Evolutionary conservation across 2,888 invertebrate species (phyloP).

Genomic region (Hypercompe scribonia): DNA sequence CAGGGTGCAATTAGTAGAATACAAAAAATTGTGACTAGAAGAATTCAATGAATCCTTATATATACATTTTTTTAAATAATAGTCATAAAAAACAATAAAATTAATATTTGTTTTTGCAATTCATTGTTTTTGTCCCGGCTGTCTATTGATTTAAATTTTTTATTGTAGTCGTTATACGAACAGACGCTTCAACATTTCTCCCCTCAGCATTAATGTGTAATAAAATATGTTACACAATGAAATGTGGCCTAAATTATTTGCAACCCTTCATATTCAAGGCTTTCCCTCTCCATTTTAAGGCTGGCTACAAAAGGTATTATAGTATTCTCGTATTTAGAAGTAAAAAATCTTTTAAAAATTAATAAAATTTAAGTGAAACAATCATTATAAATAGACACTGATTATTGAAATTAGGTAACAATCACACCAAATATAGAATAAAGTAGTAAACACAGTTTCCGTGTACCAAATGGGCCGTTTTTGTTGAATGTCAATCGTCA

Average conservation of each 20-base stretch:
- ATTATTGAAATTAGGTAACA: constrained; percentile 28
- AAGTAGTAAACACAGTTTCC: constrained; percentile 69
- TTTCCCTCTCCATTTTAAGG: background rate
- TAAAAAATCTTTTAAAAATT: background rate
- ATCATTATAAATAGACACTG: constrained; percentile 8
- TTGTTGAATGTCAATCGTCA: constrained; percentile 85
- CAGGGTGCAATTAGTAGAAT: no score
- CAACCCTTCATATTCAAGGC: no score
- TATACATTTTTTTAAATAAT: no score
- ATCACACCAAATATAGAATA: constrained; percentile 45
- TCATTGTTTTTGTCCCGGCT: background rate
- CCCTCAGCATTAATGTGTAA: background rate
- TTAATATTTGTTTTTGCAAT: background rate
- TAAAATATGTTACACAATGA: background rate
- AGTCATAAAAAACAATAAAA: background rate
- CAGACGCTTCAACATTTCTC: background rate
- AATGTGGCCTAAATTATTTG: background rate
- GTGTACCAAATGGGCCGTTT: constrained; percentile 72
- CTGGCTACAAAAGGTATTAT: background rate
- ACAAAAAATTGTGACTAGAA: no score
- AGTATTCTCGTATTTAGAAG: background rate
- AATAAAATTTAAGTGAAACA: constrained; percentile 1
- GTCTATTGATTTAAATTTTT: background rate
- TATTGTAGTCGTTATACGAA: background rate
- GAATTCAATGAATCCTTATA: no score